phyloP scores from a whole-genome alignment of 2,888 invertebrate species.

The Helleia helle region DNA sequence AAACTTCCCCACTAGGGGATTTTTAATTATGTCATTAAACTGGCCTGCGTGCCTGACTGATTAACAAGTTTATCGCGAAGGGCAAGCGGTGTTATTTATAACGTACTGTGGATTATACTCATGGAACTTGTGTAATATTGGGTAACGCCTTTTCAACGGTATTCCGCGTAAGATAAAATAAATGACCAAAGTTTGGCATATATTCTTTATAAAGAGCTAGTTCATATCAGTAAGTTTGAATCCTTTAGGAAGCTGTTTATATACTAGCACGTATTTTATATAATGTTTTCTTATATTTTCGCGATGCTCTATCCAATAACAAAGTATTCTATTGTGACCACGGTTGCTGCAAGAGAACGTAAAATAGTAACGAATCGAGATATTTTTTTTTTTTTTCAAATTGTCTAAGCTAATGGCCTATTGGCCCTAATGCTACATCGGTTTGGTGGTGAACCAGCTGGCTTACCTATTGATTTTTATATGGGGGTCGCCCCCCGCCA shows the following conservation, averaged over 20 bases:
- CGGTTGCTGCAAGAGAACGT: too few relatives aligned
- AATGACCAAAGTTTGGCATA: slow-evolving; percentile 16
- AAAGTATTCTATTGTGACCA: too few relatives aligned
- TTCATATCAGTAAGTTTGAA: slow-evolving; percentile 3
- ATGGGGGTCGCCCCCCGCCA: too few relatives aligned
- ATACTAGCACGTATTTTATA: too few relatives aligned
- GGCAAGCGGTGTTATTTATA: slow-evolving; percentile 51
- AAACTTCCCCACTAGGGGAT: slow-evolving; percentile 46
- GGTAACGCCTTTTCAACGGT: slow-evolving; percentile 11
- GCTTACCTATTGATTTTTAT: too few relatives aligned
- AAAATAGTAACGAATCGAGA: too few relatives aligned
- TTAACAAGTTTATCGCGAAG: slow-evolving; percentile 50
- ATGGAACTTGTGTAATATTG: slow-evolving; percentile 29
- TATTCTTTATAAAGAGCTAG: slow-evolving; percentile 9
- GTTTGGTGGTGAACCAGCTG: too few relatives aligned
- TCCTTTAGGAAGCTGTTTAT: slow-evolving; percentile 1
- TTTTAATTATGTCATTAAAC: slow-evolving; percentile 63
- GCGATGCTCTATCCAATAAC: too few relatives aligned
- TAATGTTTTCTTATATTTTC: too few relatives aligned
- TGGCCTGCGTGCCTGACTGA: slow-evolving; percentile 49
- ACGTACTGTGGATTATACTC: slow-evolving; percentile 26
- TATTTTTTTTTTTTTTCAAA: too few relatives aligned
- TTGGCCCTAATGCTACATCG: too few relatives aligned
- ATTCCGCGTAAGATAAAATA: slow-evolving; percentile 14
- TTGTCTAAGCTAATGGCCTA: too few relatives aligned